A percentile compares a stretch with the other conserved stretches of the same genome.
Conservation (phyloP, 2,113 vertebrate genomes). For the Actenoides lindsayi region DNA sequence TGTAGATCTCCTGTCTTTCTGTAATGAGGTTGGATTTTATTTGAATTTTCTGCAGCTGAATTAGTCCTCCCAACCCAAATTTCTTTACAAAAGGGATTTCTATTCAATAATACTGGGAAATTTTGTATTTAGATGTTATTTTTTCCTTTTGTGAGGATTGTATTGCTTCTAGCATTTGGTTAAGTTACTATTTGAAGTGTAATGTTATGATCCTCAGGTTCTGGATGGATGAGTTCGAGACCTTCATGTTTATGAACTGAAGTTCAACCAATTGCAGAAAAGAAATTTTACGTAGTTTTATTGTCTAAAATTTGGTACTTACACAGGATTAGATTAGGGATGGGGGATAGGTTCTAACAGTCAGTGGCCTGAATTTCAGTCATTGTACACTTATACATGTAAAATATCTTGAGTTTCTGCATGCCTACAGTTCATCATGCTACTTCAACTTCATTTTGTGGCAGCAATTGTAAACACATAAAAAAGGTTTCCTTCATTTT, state of each 20-base stretch:
- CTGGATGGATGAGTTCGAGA: background rate
- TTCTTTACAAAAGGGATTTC: background rate
- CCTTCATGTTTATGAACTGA: background rate
- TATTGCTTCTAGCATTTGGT: background rate
- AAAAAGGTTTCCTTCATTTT: background rate
- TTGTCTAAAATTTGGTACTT: background rate
- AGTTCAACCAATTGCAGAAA: background rate
- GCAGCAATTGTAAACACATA: background rate
- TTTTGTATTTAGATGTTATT: background rate
- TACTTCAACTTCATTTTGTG: background rate
- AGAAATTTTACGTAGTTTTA: background rate
- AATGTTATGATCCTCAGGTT: background rate
- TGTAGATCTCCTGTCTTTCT: background rate
- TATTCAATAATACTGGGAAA: background rate
- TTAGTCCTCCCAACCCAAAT: background rate
- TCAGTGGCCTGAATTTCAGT: background rate
- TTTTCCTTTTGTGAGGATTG: background rate
- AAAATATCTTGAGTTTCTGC: background rate
- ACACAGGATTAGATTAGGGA: background rate
- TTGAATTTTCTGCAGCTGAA: background rate
- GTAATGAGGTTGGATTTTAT: background rate
- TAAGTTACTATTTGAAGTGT: background rate
- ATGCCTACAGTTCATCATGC: background rate
- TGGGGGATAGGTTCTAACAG: background rate
- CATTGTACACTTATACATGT: background rate